Evolutionary conservation across 2,888 invertebrate genomes (phyloP).

Genomic region (Gari tellinella): DNA sequence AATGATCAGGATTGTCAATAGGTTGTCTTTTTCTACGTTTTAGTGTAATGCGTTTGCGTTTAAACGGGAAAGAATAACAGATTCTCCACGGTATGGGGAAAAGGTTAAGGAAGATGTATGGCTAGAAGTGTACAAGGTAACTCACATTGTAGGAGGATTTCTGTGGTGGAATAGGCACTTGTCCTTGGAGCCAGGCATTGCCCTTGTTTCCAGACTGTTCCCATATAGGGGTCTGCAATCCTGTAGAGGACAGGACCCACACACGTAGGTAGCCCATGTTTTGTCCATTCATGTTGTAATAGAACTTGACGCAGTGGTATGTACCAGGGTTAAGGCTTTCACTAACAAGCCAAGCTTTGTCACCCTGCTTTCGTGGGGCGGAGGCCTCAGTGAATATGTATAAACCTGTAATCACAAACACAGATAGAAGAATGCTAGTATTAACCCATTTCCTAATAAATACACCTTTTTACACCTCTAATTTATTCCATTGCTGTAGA

Average conservation of each 20-base stretch:
- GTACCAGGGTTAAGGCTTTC: constrained; percentile 39
- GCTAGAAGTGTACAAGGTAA: neutral
- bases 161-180: constrained; percentile 64
- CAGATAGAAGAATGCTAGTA: neutral
- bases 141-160: constrained; percentile 65
- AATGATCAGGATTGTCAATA: too few relatives aligned
- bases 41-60: too few relatives aligned
- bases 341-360: constrained; percentile 67
- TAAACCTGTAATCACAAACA: constrained; percentile 45
- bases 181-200: constrained; percentile 62
- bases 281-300: constrained; percentile 80
- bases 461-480: too few relatives aligned
- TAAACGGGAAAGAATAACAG: too few relatives aligned
- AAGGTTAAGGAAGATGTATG: too few relatives aligned
- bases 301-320: constrained; percentile 76
- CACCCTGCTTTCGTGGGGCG: constrained; percentile 61
- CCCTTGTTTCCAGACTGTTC: constrained; percentile 67
- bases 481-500: too few relatives aligned
- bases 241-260: constrained; percentile 64
- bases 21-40: too few relatives aligned
- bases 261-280: constrained; percentile 70
- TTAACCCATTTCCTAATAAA: too few relatives aligned
- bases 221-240: constrained; percentile 67
- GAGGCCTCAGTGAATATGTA: constrained; percentile 70
- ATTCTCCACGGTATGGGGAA: too few relatives aligned